Evolutionary conservation across 2,888 invertebrate genomes (phyloP), one percentile per base, ranked within the genome.

Genomic region (Drosophila anomelani): DNA sequence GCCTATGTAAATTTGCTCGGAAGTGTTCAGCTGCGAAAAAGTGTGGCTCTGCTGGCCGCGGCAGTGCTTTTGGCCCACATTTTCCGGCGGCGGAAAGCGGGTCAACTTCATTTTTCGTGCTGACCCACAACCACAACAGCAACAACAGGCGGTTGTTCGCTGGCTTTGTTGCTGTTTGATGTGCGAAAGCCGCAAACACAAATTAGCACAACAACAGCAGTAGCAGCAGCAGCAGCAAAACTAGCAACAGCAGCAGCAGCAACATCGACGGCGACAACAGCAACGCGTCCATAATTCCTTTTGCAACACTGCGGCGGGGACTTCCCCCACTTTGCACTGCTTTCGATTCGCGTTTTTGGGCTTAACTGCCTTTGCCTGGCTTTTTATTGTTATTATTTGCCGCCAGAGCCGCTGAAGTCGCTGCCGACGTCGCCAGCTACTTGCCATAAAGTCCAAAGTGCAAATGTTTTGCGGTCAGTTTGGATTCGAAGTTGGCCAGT

Each of bases 391-490:
- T 87, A 84, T 85, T 85, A 85, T 81, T 80, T 77, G 85, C 78
- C 84, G 77, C 51, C 34, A 9, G 46, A 46, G 46, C 46, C 46
- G 29, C 47, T 47, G 47, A 47, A 51, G 34, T 81, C 74, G 84
- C 80, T 72, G 85, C 73, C 72, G 58, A 68, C 78, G 75, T 63
- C 68, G 77, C 71, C 63, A 71, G 20, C 77, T 49, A 69, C 60
- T 56, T 63, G 82, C 83, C 87, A 87, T 85, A 76, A 89, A 85
- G 85, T 88, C 80, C 78, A 85, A 81, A 81, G 84, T 81, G 85
- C 84, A 89, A 90, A 85, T 88, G 81, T 84, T 90, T 88, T 90
- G 90, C 89, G 90, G 90, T 90, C 90, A 90, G 90, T 90, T 90
- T 84, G 87, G 78, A 76, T 81, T 88, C 75, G 80, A 85, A 88